Evolutionary conservation across 2,888 invertebrate species (phyloP).

Genomic region (Pyrgus malvae): DNA sequence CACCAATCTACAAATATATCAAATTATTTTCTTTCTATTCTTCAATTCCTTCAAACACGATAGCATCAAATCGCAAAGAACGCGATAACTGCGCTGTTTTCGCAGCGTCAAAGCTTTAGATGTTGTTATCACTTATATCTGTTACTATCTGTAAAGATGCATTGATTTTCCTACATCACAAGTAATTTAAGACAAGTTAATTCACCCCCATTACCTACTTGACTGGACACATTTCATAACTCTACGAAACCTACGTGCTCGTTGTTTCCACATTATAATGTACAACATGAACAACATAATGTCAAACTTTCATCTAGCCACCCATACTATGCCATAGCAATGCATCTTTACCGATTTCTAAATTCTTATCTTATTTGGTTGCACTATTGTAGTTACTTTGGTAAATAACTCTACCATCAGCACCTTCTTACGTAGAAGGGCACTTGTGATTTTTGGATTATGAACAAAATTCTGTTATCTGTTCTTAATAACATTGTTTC

Average conservation of each 20-base stretch:
- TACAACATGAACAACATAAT: background rate
- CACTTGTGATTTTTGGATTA: conserved; percentile 8
- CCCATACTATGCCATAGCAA: background rate
- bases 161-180: background rate
- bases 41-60: conserved; percentile 27
- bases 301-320: background rate
- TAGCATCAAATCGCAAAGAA: conserved; percentile 36
- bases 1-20: too few species aligned
- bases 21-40: too few species aligned
- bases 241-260: too few species aligned
- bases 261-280: too few species aligned
- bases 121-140: conserved; percentile 26
- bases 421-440: conserved; percentile 6
- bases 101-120: conserved; percentile 38
- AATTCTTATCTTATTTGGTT: conserved; percentile 6
- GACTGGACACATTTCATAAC: too few species aligned
- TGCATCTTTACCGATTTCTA: conserved; percentile 26
- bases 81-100: conserved; percentile 34
- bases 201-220: too few species aligned
- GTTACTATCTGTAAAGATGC: conserved; percentile 4
- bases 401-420: background rate
- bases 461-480: conserved; percentile 18
- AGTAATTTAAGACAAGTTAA: background rate
- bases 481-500: conserved; percentile 27
- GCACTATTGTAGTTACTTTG: background rate